A percentile compares a stretch with the other conserved stretches of the same genome.
phyloP scores from a whole-genome alignment of 2,888 invertebrate genomes.

The Sinodicranocentrus sp. region DNA sequence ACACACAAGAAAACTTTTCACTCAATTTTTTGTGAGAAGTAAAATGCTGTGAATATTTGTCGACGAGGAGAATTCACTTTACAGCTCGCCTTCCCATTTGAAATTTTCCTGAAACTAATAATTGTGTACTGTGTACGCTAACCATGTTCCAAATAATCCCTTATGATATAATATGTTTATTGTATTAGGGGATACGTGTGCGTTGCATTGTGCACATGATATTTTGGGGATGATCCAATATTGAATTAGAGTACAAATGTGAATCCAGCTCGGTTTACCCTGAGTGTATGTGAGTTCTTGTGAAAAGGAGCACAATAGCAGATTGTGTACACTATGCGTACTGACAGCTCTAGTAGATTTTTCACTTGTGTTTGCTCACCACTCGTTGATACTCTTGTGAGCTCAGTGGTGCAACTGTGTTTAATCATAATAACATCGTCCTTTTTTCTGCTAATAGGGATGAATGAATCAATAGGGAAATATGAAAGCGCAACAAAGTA shows the following conservation, averaged over 20 bases:
- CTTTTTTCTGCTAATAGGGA: constrained; percentile 57
- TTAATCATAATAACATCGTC: constrained; percentile 34
- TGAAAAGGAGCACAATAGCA: constrained; percentile 20
- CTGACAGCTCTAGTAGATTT: constrained; percentile 32
- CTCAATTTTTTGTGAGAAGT: neutral
- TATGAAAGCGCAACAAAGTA: constrained; percentile 47
- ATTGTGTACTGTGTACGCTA: constrained; percentile 39
- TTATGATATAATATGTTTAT: constrained; percentile 60
- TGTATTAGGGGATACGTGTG: constrained; percentile 58
- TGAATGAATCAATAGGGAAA: constrained; percentile 61
- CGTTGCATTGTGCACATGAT: constrained; percentile 50
- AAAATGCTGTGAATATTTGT: neutral
- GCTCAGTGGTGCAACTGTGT: constrained; percentile 39
- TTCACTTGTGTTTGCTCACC: constrained; percentile 53
- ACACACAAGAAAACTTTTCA: constrained; percentile 29
- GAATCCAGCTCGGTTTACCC: constrained; percentile 21
- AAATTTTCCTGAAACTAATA: too few relatives aligned
- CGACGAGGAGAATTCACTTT: too few relatives aligned
- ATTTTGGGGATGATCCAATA: constrained; percentile 61
- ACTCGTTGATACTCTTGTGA: constrained; percentile 30
- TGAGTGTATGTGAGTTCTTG: constrained; percentile 25
- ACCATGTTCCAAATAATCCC: constrained; percentile 57
- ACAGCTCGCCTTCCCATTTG: too few relatives aligned
- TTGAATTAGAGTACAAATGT: constrained; percentile 57
- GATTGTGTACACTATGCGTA: constrained; percentile 15